Conservation (phyloP, 2,888 invertebrate species). For the Drosophila kanekoi region DNA sequence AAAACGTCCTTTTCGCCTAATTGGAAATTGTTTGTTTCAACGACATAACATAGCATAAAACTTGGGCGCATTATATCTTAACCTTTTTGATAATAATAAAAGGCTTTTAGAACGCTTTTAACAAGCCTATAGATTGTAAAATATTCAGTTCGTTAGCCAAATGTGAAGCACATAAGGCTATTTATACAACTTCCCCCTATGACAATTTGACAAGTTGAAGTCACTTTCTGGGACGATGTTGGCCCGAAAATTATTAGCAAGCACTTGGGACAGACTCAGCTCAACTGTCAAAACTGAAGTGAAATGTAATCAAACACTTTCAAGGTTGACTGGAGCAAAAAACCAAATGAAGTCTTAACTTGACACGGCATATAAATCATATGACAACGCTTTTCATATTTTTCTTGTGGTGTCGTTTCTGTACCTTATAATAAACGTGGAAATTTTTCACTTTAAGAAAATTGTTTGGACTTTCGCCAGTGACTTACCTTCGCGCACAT, state of each 20-base stretch:
- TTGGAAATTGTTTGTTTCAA: too few species aligned
- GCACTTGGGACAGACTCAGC: constrained; percentile 51
- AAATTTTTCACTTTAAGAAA: constrained; percentile 31
- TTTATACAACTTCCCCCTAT: background rate
- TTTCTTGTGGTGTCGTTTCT: constrained; percentile 3
- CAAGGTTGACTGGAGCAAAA: constrained; percentile 58
- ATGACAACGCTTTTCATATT: constrained; percentile 30
- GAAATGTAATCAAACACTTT: constrained; percentile 78
- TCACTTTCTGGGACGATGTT: background rate
- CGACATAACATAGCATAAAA: too few species aligned
- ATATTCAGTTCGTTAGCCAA: too few species aligned
- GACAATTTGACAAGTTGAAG: constrained; percentile 44
- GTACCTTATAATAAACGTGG: constrained; percentile 24
- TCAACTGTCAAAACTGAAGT: constrained; percentile 68
- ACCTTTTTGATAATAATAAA: too few species aligned
- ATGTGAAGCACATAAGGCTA: background rate
- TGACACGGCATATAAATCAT: constrained; percentile 68
- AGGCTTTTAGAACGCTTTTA: too few species aligned
- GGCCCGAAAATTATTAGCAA: constrained; percentile 57
- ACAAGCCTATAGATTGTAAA: too few species aligned
- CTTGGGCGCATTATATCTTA: too few species aligned
- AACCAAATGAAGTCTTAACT: constrained; percentile 53
- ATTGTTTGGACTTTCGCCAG: constrained; percentile 9
- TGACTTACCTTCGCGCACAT: constrained; percentile 90
- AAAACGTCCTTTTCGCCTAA: too few species aligned